Evolutionary conservation across 2,113 vertebrate species (phyloP).

Genomic region (Syngnathus scovelli): DNA sequence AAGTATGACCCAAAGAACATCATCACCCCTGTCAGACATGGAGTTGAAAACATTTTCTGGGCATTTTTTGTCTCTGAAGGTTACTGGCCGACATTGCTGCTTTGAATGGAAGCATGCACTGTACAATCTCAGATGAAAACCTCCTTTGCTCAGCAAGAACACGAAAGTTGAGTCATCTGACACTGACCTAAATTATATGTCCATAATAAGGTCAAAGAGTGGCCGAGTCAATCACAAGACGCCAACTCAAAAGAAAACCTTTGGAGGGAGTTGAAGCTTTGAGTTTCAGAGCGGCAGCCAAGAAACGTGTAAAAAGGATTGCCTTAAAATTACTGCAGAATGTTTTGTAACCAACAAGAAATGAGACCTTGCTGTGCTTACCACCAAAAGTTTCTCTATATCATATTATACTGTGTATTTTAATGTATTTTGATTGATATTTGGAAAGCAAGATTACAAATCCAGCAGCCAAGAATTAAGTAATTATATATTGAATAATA

Average conservation of each 20-base stretch:
- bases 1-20: no score
- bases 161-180: no score
- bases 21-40: no score
- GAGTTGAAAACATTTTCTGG: no score
- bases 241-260: neutral
- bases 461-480: no score
- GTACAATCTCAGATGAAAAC: no score
- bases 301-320: neutral
- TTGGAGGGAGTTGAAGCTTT: neutral
- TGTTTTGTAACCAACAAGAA: neutral
- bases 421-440: neutral
- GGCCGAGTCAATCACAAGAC: neutral
- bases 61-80: no score
- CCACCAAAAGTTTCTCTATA: neutral
- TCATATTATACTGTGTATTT: neutral
- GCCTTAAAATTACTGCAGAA: no score
- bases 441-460: neutral
- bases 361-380: neutral
- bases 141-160: no score
- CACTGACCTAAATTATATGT: no score
- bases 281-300: neutral
- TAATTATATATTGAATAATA: neutral
- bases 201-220: neutral
- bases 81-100: neutral
- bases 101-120: no score